Percentiles rank a stretch among this genome's conserved stretches.
phyloP scores from a whole-genome alignment of 2,797 vertebrate species.

The Melanotaenia trifasciata region DNA sequence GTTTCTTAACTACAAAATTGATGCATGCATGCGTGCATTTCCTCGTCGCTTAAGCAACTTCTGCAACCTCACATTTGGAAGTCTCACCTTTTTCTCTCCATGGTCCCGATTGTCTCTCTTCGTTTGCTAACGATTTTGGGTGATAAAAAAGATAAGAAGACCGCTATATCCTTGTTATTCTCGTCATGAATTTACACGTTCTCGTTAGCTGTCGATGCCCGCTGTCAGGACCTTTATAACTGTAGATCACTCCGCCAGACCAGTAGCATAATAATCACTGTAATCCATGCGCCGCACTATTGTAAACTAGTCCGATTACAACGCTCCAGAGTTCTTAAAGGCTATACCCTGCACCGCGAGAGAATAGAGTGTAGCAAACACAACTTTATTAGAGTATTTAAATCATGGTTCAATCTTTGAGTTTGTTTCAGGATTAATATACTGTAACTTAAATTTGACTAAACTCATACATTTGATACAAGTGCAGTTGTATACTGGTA shows the following conservation, averaged over 20 bases:
- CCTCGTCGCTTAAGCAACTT: slow-evolving; percentile 86
- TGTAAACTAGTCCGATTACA: slow-evolving; percentile 66
- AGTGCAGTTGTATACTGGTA: not conserved
- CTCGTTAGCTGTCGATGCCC: slow-evolving; percentile 66
- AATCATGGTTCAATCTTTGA: not conserved
- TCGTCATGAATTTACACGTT: slow-evolving; percentile 55
- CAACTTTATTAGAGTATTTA: not conserved
- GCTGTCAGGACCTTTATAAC: slow-evolving; percentile 58
- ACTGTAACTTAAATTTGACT: not conserved
- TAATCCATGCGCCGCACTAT: slow-evolving; percentile 52
- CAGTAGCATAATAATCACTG: slow-evolving; percentile 25
- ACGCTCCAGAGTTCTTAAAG: not conserved
- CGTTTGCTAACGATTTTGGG: slow-evolving; percentile 1
- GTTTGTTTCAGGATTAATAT: not conserved
- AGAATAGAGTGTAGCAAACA: not conserved
- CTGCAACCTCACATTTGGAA: slow-evolving; percentile 69
- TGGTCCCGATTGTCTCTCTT: slow-evolving; percentile 66
- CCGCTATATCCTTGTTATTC: slow-evolving; percentile 28
- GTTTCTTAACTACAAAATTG: slow-evolving; percentile 31
- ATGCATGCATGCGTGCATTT: slow-evolving; percentile 62
- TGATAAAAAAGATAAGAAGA: slow-evolving; percentile 2
- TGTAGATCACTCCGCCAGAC: slow-evolving; percentile 73
- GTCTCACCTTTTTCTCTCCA: slow-evolving; percentile 95
- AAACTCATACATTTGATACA: not conserved
- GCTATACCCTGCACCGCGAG: not conserved